Evolutionary conservation across 2,888 invertebrate species (phyloP), one percentile per base, ranked within the genome.

Genomic region (Sepiola atlantica): DNA sequence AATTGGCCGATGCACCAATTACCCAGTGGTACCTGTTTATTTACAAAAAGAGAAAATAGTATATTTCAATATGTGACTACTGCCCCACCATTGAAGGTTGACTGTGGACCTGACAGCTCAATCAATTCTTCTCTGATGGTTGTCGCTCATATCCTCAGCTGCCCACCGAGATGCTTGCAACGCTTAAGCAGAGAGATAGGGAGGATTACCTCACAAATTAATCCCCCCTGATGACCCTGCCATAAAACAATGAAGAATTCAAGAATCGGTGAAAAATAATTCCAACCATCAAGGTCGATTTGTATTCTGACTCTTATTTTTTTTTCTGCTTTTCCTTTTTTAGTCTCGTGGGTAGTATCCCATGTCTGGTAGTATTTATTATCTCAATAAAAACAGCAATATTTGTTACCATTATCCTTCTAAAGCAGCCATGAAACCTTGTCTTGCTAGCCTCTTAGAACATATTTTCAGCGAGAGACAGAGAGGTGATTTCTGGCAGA

Each of bases 381-480:
- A 45, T 77, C 77, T n/a, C 18, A 4, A 77, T 77, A 77, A 77
- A 77, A 32, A 18, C 77, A 16, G 77, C n/a, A 77, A 77, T 77
- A 77, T 77, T n/a, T 77, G 45, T 77, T 77, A 61, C 28, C 61
- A 61, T 61, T 77, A 32, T 32, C n/a, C 77, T 32, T 77, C 77
- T 32, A 77, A 77, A 77, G 77, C 77, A 77, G 16, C 77, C 77
- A 77, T 32, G 77, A n/a, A 77, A 77, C 77, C 77, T 77, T 77
- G 77, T 77, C 77, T 77, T 77, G 77, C 77, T n/a, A 32, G 32
- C 77, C n/a, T 77, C 77, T n/a, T 77, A 77, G 77, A 77, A n/a
- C 77, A 77, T 77, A 57, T 77, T 77, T 77, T 45, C 8, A 8
- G 45, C 8, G 45, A 45, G 45, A 45, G 45, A 45, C 8, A 8